phyloP scores from a whole-genome alignment of 1,140 invertebrate genomes.

The Megalonaias nervosa region DNA sequence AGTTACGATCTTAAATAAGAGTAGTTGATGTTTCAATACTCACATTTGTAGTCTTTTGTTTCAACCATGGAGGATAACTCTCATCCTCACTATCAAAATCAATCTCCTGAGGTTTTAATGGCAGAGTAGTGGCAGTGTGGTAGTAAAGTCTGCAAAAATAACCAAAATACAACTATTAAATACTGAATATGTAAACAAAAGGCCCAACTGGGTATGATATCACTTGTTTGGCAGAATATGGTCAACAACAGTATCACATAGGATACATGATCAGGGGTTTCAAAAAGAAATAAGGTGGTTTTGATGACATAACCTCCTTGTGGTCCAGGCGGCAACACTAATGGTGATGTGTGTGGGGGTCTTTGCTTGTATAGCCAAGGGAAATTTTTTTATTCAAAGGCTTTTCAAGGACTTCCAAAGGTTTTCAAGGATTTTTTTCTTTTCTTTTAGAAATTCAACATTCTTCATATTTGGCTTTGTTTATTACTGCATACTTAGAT shows the following conservation, averaged over 20 bases:
- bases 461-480: no score
- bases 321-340: no score
- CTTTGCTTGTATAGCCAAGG: no score
- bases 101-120: slow-evolving; percentile 94
- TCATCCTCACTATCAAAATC: slow-evolving; percentile 92
- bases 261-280: background rate
- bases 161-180: background rate
- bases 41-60: slow-evolving; percentile 84
- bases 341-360: no score
- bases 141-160: slow-evolving; percentile 84
- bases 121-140: slow-evolving; percentile 93
- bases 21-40: slow-evolving; percentile 25
- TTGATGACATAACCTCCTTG: no score
- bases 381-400: no score
- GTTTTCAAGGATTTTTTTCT: no score
- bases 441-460: no score
- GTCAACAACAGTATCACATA: background rate
- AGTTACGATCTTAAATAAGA: no score
- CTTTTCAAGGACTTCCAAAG: no score
- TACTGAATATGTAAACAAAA: background rate
- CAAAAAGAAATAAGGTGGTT: no score
- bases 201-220: background rate
- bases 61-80: slow-evolving; percentile 95
- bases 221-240: background rate
- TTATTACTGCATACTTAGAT: no score